Evolutionary conservation across 2,797 vertebrate genomes (phyloP), one percentile per base, ranked within the genome.

Genomic region (Tapirus indicus): DNA sequence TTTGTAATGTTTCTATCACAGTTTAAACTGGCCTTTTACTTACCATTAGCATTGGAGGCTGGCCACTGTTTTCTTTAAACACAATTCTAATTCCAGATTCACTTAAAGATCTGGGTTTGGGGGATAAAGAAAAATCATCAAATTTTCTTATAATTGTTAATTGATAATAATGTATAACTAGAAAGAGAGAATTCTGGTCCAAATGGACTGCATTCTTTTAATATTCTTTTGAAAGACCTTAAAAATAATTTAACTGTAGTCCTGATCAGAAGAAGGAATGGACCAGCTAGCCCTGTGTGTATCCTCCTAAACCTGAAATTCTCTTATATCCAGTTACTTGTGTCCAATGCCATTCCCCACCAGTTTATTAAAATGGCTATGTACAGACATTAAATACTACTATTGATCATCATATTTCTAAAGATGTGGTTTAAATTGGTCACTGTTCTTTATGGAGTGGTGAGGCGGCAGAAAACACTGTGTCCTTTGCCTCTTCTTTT

Each of bases 41-140:
- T 75, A 80, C 17, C 17, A 77, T 82, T 64, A 68, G 14, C 54
- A 29, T 62, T 12, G 17, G 80, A 93, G 21, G 4, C 35, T 60
- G 41, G n/a, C 47, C 16, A 62, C 18, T 68, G 20, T 69, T 89
- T 64, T 32, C 72, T 94, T 69, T 82, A 77, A 69, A 38, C 25
- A 89, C 11, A 71, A 52, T 60, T 74, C n/a, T 96, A 72, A 82
- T 92, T 92, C 54, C 68, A 60, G 29, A 68, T 62, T 92, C 54
- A 72, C 18, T 27, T 74, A 93, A 41, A 91, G 54, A 91, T 75
- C 64, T 84, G 32, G 38, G n/a, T 66, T 92, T 94, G 17, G 27
- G 14, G 41, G 79, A 52, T 58, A 56, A 88, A 89, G 47, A 83
- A 52, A 87, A 95, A 54, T 85, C n/a, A 62, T 25, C 10, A 74